Evolutionary conservation across 2,888 invertebrate species (phyloP), one percentile per base, ranked within the genome.

Genomic region (Bursaphelenchus okinawaensis): DNA sequence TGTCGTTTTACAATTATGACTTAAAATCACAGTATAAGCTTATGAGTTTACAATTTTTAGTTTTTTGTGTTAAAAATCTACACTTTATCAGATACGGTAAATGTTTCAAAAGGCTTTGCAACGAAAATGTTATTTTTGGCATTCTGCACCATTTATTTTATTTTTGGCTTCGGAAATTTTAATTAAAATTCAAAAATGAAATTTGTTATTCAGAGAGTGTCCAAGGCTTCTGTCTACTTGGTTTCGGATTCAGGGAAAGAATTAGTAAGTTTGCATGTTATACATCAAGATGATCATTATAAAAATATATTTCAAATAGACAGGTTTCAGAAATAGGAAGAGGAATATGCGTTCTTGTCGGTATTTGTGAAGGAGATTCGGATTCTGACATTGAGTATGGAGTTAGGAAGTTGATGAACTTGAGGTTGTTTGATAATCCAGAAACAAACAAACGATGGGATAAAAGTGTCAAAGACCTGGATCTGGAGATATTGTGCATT

Each of bases 261-360:
- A 66, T 59, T 77, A 23, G 78, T 78, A 55, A 70, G 75, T n/a
- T n/a, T n/a, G n/a, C n/a, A n/a, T n/a, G n/a, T n/a, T n/a, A n/a
- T n/a, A n/a, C n/a, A n/a, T n/a, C n/a, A 23, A 20, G 24, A 57
- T 62, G 19, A 20, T 23, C 22, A 54, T n/a, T 16, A 54, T 23
- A n/a, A 19, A 54, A 16, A 16, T 12, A 19, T 12, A 24, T n/a
- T n/a, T n/a, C n/a, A n/a, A n/a, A n/a, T n/a, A n/a, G 16, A 9
- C 60, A 79, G 79, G 73, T 93, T 26, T 90, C 89, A 81, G 88
- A 87, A 66, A 91, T 93, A 80, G 90, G 89, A 19, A 87, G 88
- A 83, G 93, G 93, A 0, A 83, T 93, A 3, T 92, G 92, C 83
- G 88, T 93, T n/a, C 86, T 93, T 56, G 86, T 93, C 71, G 93